phyloP scores from a whole-genome alignment of 2,888 invertebrate genomes.

The Branchellion lobata region DNA sequence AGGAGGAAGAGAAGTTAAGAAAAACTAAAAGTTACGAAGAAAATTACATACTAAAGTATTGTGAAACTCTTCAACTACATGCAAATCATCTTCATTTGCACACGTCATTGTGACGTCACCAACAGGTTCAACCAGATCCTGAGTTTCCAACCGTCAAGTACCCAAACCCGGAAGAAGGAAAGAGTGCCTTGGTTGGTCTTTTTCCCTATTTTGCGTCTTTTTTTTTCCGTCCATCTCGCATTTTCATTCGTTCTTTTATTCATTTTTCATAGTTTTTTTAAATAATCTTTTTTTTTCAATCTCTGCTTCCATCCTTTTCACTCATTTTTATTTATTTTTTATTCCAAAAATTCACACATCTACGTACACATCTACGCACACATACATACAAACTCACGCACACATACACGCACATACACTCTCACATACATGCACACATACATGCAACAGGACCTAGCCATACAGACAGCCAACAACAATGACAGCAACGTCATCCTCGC shows the following conservation, averaged over 20 bases:
- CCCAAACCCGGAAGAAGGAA: slow-evolving; percentile 97
- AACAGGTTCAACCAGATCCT: slow-evolving; percentile 85
- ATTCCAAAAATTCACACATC: too few relatives aligned
- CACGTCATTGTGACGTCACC: too few relatives aligned
- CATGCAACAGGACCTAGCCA: slow-evolving; percentile 68
- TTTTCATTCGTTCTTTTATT: too few relatives aligned
- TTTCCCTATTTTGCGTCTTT: neutral
- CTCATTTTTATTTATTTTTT: neutral
- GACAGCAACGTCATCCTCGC: slow-evolving; percentile 79
- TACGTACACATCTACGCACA: too few relatives aligned
- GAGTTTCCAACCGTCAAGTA: slow-evolving; percentile 95
- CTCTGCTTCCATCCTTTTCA: neutral
- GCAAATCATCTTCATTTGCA: too few relatives aligned
- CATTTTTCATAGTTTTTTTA: too few relatives aligned
- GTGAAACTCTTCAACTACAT: too few relatives aligned
- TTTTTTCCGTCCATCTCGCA: neutral
- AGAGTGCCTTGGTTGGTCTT: slow-evolving; percentile 69
- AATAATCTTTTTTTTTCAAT: neutral
- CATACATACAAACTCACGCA: too few relatives aligned
- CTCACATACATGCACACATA: neutral
- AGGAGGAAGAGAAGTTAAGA: neutral
- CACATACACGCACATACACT: too few relatives aligned
- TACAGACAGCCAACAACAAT: slow-evolving; percentile 74
- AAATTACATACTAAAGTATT: neutral
- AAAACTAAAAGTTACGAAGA: neutral